Percentiles rank a stretch among this genome's conserved stretches.
Evolutionary conservation across 2,797 vertebrate species (phyloP).

Genomic region (Ctenopoma kingsleyae): DNA sequence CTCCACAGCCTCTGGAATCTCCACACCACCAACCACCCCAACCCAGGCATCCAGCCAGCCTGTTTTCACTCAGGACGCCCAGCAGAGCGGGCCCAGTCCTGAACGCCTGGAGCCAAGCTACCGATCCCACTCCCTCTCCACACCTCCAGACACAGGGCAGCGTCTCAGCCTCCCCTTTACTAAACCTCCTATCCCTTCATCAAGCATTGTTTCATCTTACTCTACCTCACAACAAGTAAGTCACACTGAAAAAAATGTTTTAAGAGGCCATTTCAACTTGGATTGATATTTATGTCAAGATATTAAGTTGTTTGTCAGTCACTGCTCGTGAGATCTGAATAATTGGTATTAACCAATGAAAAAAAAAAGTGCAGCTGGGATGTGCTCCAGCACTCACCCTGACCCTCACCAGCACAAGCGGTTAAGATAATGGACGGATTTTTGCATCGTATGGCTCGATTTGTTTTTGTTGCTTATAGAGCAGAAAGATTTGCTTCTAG

Average conservation of each 20-base stretch:
- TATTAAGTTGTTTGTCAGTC: background rate
- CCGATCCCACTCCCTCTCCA: constrained; percentile 88
- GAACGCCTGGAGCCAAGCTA: constrained; percentile 86
- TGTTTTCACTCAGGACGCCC: constrained; percentile 90
- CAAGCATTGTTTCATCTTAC: constrained; percentile 75
- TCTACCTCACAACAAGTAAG: constrained; percentile 92
- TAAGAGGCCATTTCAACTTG: background rate
- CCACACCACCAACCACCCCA: constrained; percentile 93
- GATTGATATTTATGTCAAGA: background rate
- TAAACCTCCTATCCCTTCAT: constrained; percentile 85
- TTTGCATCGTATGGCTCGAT: background rate
- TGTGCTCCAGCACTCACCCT: no score
- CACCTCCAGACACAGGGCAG: constrained; percentile 90
- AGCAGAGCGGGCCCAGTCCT: constrained; percentile 83
- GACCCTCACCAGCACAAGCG: no score
- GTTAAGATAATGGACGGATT: no score
- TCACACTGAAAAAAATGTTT: constrained; percentile 38
- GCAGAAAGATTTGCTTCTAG: constrained; percentile 6
- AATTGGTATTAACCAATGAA: no score
- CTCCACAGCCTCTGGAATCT: constrained; percentile 89
- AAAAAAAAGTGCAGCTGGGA: no score
- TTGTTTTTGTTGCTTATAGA: constrained; percentile 4
- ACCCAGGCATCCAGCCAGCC: constrained; percentile 91
- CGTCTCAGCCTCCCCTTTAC: constrained; percentile 84
- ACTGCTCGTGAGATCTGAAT: background rate